A percentile compares a stretch with the other conserved stretches of the same genome.
Conservation (phyloP, 2,113 vertebrate species). For the Murina feae region DNA sequence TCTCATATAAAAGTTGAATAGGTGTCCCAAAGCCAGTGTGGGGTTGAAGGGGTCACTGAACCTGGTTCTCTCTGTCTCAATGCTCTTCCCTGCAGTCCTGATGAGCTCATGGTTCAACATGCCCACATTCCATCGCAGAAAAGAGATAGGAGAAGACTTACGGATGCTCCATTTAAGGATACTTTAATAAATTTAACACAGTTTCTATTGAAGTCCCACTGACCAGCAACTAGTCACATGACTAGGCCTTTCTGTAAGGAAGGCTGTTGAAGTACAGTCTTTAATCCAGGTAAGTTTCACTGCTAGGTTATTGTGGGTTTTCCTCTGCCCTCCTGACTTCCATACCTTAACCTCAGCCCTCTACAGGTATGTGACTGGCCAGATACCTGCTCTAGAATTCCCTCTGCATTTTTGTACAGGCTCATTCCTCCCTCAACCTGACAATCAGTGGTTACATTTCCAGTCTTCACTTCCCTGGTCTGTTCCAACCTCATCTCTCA, state of each 20-base stretch:
- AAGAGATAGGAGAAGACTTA: not conserved
- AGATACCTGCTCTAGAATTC: not conserved
- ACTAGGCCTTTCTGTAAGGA: not conserved
- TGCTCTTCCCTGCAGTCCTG: not conserved
- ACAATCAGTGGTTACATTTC: not conserved
- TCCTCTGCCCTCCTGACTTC: not conserved
- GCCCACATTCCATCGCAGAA: not conserved
- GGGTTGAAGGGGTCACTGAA: not conserved
- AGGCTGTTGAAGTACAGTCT: not conserved
- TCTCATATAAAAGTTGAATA: not conserved
- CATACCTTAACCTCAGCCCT: fast-evolving
- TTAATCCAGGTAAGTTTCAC: not conserved
- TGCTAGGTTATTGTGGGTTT: not conserved
- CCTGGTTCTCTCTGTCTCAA: not conserved
- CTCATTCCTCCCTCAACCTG: not conserved
- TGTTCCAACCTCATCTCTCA: not conserved
- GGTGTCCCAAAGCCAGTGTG: not conserved
- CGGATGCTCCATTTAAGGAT: not conserved
- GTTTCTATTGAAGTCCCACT: not conserved
- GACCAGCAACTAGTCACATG: not conserved
- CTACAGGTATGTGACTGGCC: not conserved
- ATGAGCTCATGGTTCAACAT: not conserved
- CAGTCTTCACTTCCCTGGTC: not conserved
- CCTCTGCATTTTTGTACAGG: not conserved
- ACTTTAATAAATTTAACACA: not conserved